These are phyloP conservation scores for Euglossa dilemma DNA, from an alignment of 1,140 invertebrate genomes.

Conservation along the genomic window DNA sequence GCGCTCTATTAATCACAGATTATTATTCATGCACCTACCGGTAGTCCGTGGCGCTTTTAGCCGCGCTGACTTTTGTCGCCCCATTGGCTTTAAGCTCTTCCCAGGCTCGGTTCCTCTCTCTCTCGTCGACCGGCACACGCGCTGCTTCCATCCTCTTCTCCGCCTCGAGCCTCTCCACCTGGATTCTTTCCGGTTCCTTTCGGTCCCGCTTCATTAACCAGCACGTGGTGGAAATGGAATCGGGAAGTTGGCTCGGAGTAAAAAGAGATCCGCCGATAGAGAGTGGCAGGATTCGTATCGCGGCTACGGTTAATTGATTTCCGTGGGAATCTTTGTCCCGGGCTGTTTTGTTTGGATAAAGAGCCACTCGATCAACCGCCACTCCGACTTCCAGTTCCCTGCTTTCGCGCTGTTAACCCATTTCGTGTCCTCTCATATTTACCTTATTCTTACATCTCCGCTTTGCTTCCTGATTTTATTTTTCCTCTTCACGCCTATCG, in stretches of 20 bases:
- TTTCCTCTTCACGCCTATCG: too few species aligned
- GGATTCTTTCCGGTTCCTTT: constrained; percentile 62
- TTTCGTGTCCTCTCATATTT: background rate
- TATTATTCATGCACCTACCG: constrained; percentile 77
- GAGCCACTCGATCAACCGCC: background rate
- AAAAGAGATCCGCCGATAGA: constrained; percentile 35
- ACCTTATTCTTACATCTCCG: too few species aligned
- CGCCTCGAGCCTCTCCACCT: constrained; percentile 28
- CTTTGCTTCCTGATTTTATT: too few species aligned
- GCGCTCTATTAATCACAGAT: constrained; percentile 79
- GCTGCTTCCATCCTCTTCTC: background rate
- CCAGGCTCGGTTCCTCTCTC: background rate
- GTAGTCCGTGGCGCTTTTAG: constrained; percentile 72
- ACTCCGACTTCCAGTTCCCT: too few species aligned
- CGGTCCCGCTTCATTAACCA: constrained; percentile 65
- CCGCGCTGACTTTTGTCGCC: constrained; percentile 71
- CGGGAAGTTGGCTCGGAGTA: constrained; percentile 19
- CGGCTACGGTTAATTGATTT: constrained; percentile 58
- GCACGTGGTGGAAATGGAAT: constrained; percentile 67
- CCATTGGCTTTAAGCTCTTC: constrained; percentile 64
- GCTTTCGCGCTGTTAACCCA: background rate
- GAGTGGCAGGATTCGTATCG: constrained; percentile 15
- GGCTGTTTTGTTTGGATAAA: background rate
- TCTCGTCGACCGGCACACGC: background rate
- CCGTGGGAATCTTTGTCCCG: constrained; percentile 40